Evolutionary conservation across 2,797 vertebrate genomes (phyloP), one percentile per base, ranked within the genome.

Genomic region (Botia almorhae): DNA sequence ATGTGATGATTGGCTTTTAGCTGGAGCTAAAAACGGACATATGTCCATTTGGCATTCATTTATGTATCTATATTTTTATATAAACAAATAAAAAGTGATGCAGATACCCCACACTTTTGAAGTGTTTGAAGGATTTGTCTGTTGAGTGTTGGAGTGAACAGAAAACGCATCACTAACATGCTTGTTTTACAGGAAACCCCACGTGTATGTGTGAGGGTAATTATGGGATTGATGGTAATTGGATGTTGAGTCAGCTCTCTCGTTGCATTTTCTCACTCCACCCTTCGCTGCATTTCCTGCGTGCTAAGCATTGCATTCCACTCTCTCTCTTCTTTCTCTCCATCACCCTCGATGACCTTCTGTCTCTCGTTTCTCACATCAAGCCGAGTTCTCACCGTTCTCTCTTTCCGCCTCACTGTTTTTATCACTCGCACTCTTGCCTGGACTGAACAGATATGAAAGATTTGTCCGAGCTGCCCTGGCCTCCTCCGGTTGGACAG

Each of bases 401-500:
- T 85, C 69, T 78, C 48, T 76, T n/a, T 86, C 77, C 84, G 63
- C 74, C 61, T 60, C 60, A 68, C 74, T 83, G 60, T 87, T 80
- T 83, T 50, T 13, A 69, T 86, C 73, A 70, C 74, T 82, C 76
- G 56, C 77, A 60, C 60, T n/a, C 19, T 26, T 4, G 33, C 74
- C 39, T 50, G 16, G 21, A 7, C 63, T 8, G 76, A 78, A 74
- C 87, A 93, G 92, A 93, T 85, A 89, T 92, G 90, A 91, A 90
- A 88, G 92, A 92, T 84, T 85, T 92, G 89, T 87, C 89, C 74
- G 92, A 90, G 77, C 88, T 93, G 85, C 92, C 93, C 78, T 92
- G 92, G 92, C 93, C 93, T 83, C 89, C 92, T 83, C 93, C 92
- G 2, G 92, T 93, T 81, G 92, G 93, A 88, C 92, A 93, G 86